Base-by-base conservation (phyloP, 2,113 vertebrate genomes). In the Bombycilla garrulus region DNA sequence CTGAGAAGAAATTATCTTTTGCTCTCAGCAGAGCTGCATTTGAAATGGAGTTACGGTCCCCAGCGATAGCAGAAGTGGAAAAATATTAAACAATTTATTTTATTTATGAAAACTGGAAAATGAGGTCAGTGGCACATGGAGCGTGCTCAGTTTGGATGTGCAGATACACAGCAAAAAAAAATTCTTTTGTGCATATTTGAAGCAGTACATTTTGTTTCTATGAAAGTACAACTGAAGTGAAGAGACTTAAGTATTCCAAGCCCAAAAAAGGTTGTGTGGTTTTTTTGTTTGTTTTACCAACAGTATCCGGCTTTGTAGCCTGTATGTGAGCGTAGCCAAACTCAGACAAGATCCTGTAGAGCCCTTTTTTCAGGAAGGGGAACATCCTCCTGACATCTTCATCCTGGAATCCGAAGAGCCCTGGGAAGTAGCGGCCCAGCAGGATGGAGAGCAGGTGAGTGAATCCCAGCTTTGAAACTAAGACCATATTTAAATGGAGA, bases 311-410 rank as follows among this genome's bases (percentile, higher is more conserved):
- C 81, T 98, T 98, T 58, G 98, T 98, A 66, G 95, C 61, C 84
- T 98, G 98, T 86, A 98, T 97, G 80, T 98, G 98, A 91, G 97
- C 54, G 2, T 98, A 98, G 65, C 98, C 98, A 17, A 67, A 96
- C 83, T 98, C 98, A 53, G 31, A 15, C 53, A 98, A 8, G 5
- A 97, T 6, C 65, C 3, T 94, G 73, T 90, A 84, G 78, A 98
- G 62, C 5, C 93, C 6, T 70, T 98, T 98, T 38, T 97, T 60
- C 84, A 71, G 16, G 54, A 97, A 83, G 50, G 98, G 98, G 54
- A 86, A 97, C 84, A 98, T 44, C 60, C 93, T 64, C 67, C 95
- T 82, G 3, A 97, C 31, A 18, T 98, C 98, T 82, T 96, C 97
- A 9, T 96, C 88, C 3, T 97, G 96, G 66, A 97, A 97, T 48